phyloP scores from a whole-genome alignment of 2,113 vertebrate species.

The Sander vitreus region DNA sequence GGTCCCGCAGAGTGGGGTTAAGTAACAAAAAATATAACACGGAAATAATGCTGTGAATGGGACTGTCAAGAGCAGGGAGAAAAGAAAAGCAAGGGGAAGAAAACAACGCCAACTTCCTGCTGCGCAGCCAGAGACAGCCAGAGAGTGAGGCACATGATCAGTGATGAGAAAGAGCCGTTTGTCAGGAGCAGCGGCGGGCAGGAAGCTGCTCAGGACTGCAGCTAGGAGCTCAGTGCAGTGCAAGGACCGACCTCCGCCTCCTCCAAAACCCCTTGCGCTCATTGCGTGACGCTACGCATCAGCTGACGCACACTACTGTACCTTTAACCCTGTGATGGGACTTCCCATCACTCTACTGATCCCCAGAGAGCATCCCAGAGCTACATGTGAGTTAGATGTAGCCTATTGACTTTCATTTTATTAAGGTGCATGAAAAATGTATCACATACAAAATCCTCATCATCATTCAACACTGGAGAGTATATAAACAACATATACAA shows the following conservation, averaged over 20 bases:
- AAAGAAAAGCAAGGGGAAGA: not conserved
- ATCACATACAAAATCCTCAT: not conserved
- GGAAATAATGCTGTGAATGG: not conserved
- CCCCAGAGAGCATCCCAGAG: slow-evolving; percentile 28
- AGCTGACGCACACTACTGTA: slow-evolving; percentile 77
- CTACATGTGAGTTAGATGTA: not conserved
- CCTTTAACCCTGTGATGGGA: slow-evolving; percentile 77
- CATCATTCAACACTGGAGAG: not conserved
- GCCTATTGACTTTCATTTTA: slow-evolving; percentile 11
- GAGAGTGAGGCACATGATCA: slow-evolving; percentile 71
- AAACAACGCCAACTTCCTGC: slow-evolving; percentile 64
- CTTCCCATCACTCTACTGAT: slow-evolving; percentile 58
- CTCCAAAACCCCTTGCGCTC: not conserved
- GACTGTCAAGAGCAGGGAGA: slow-evolving; percentile 48
- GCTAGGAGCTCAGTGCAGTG: slow-evolving; percentile 14
- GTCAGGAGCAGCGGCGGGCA: slow-evolving; percentile 43
- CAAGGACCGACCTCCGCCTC: slow-evolving; percentile 34
- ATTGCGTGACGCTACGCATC: slow-evolving; percentile 58
- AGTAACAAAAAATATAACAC: not conserved
- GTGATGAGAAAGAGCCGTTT: slow-evolving; percentile 48
- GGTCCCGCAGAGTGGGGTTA: slow-evolving; percentile 9
- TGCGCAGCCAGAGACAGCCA: slow-evolving; percentile 39
- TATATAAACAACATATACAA: not conserved
- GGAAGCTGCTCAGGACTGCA: slow-evolving; percentile 54
- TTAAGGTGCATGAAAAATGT: not conserved